These are phyloP conservation scores for Ochropacha duplaris DNA, from an alignment of 2,888 invertebrate genomes.

Conservation along the genomic window DNA sequence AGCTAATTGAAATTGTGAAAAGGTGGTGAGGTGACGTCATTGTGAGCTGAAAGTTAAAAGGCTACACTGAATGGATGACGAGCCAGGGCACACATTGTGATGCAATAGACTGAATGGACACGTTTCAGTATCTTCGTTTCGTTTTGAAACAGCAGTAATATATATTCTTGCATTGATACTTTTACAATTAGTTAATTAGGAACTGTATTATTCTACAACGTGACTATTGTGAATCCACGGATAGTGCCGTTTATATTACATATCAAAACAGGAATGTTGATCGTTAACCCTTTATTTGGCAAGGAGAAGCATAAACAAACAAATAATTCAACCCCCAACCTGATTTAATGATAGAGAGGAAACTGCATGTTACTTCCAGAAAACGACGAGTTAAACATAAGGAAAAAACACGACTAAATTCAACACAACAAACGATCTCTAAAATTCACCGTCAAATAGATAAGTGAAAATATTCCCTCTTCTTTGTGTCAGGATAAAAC, in stretches of 20 bases:
- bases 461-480: slow-evolving; percentile 1
- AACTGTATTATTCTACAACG: no score
- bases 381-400: not conserved
- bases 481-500: not conserved
- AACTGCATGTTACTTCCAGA: not conserved
- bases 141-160: not conserved
- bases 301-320: not conserved
- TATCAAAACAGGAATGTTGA: no score
- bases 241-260: no score
- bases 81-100: not conserved
- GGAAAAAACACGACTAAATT: not conserved
- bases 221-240: no score
- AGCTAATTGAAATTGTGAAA: slow-evolving; percentile 24
- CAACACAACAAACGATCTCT: not conserved
- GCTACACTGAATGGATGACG: not conserved
- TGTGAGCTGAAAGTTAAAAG: slow-evolving; percentile 2
- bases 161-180: no score
- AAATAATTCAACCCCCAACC: not conserved
- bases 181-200: no score
- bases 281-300: not conserved
- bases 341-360: not conserved
- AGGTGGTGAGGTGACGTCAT: slow-evolving; percentile 18
- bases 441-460: not conserved
- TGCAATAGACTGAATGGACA: not conserved
- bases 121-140: not conserved